Evolutionary conservation across 2,113 vertebrate genomes (phyloP), one percentile per base, ranked within the genome.

Genomic region (Malaclemys terrapin): DNA sequence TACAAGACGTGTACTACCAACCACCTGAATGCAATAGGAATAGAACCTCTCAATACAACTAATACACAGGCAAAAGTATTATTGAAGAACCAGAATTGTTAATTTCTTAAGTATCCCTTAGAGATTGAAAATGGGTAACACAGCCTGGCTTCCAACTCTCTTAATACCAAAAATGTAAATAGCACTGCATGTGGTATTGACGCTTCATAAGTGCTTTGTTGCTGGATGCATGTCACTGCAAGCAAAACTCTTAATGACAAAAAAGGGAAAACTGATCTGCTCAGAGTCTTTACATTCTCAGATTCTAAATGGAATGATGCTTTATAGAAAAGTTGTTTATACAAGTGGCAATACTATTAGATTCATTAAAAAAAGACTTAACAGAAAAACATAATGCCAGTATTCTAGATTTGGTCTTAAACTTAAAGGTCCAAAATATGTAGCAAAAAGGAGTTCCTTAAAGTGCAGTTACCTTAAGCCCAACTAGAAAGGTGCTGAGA

Each of bases 401-500:
- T n/a, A 85, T 69, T 31, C 42, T 24, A 80, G 53, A 50, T 59
- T 84, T 56, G 81, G 31, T 91, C 38, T 24, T 50, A 38, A 84
- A 85, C 50, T 24, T 76, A 87, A 88, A 65, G 81, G 90, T 14
- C 88, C 2, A 52, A 85, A 19, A 38, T 5, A 1, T 20, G 75
- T 3, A 56, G 27, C 2, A 52, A n/a, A 88, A 78, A n/a, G 11
- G 59, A 79, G 19, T 93, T 54, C 80, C 20, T 72, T 88, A 85
- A 95, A 84, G 3, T 84, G 62, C 56, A 90, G 86, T 62, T 90
- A 82, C 29, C 54, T n/a, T 69, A 80, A 19, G 38, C 0, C 94
- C 84, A 93, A 84, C 53, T 20, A 69, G 52, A 84, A 94, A 86
- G 72, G 59, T 87, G 38, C 5, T 47, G 16, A 13, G 81, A 93